Evolutionary conservation across 2,888 invertebrate genomes (phyloP), one percentile per base, ranked within the genome.

Genomic region (Autographa gamma): DNA sequence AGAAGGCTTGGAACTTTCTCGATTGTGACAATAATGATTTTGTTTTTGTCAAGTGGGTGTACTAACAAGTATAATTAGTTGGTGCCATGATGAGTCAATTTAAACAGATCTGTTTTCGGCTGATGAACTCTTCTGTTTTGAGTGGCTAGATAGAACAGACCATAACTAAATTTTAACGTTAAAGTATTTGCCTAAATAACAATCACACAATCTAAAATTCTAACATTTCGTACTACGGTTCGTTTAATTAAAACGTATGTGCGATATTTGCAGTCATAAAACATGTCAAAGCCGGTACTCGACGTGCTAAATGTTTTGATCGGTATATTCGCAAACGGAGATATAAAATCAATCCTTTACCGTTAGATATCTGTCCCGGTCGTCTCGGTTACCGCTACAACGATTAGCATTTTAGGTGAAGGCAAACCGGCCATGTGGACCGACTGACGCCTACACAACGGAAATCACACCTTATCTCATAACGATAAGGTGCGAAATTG

Each of bases 381-480:
- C 62, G 76, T 73, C 82, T 76, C 82, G 65, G 82, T 86, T 88
- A 88, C 85, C 88, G 88, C 87, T 87, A 84, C 81, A 73, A n/a
- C 78, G 82, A 92, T 93, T 92, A 89, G 88, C 91, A 92, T 93
- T 93, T 93, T 93, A 91, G 94, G 94, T 94, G 93, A 94, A 94
- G 94, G 94, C 89, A 80, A 94, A 89, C 93, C 77, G 83, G 89
- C 85, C 79, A 79, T 71, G 79, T 76, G 76, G 72, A 76, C 75
- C 77, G 60, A 75, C 59, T 67, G 66, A 48, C 61, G 19, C 19
- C n/a, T 5, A 52, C 14, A 56, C 73, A 68, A 67, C 32, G 14
- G 14, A 80, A 73, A 76, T n/a, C 56, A 32, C 60, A 59, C 74
- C 73, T 73, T 82, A 78, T 56, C 5, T 0, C 3, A 16, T 18